phyloP scores from a whole-genome alignment of 2,113 vertebrate species.

The Eupsittula cactorum region DNA sequence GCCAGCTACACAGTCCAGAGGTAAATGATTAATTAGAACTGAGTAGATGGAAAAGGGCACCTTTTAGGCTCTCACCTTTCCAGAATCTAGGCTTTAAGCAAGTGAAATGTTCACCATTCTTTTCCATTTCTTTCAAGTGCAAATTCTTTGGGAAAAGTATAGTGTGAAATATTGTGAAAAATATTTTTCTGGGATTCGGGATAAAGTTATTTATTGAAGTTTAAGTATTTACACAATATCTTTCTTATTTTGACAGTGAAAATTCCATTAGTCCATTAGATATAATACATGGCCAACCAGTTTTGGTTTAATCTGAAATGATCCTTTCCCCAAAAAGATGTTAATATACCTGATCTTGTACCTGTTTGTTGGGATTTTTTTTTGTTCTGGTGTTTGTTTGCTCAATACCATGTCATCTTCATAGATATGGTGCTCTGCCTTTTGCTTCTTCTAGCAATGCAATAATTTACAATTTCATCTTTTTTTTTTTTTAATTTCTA shows the following conservation, averaged over 20 bases:
- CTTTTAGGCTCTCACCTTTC: not conserved
- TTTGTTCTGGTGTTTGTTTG: not conserved
- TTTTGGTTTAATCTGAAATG: not conserved
- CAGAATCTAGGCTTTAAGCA: not conserved
- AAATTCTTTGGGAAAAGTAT: not conserved
- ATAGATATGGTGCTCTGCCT: not conserved
- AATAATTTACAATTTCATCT: not conserved
- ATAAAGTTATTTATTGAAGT: not conserved
- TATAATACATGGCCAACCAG: fast-evolving
- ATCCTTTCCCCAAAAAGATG: not conserved
- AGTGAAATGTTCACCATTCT: not conserved
- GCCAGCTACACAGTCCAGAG: not conserved
- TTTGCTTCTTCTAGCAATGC: not conserved
- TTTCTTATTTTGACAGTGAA: not conserved
- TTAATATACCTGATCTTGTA: not conserved
- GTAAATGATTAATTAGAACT: not conserved
- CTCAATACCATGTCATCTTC: not conserved
- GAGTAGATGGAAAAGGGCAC: not conserved
- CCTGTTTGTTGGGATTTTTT: not conserved
- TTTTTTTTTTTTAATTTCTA: not conserved
- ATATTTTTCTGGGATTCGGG: not conserved
- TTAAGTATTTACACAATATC: not conserved
- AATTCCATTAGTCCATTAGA: not conserved
- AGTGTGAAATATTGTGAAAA: not conserved
- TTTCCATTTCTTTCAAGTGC: not conserved